phyloP scores from a whole-genome alignment of 2,113 vertebrate species.

The Coryphaenoides rupestris region DNA sequence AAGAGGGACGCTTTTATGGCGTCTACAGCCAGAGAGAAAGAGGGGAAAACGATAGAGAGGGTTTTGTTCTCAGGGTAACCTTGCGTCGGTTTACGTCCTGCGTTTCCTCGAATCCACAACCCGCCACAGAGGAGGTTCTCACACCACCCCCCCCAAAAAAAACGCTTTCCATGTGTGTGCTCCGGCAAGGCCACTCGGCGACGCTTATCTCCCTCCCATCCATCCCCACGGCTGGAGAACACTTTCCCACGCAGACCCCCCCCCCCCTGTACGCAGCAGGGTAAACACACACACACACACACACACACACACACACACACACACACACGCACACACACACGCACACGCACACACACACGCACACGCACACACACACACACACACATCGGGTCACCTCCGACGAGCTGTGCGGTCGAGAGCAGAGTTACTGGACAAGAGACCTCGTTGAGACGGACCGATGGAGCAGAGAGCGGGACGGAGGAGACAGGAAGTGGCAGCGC shows the following conservation, averaged over 20 bases:
- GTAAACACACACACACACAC: conserved; percentile 63
- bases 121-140: conserved; percentile 52
- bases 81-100: conserved; percentile 21
- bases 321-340: conserved; percentile 55
- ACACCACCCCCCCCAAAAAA: conserved; percentile 47
- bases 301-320: too few species aligned
- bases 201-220: conserved; percentile 69
- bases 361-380: neutral
- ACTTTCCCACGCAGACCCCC: conserved; percentile 64
- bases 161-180: conserved; percentile 53
- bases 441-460: too few species aligned
- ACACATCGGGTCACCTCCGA: neutral
- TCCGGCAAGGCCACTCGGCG: conserved; percentile 59
- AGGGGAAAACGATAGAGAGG: conserved; percentile 11
- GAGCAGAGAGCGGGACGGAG: too few species aligned
- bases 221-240: conserved; percentile 50
- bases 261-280: conserved; percentile 37
- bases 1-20: conserved; percentile 44
- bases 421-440: neutral
- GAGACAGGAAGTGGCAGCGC: conserved; percentile 13
- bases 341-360: conserved; percentile 54
- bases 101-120: conserved; percentile 38
- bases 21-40: conserved; percentile 12
- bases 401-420: too few species aligned
- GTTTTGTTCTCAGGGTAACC: conserved; percentile 24